Percentiles rank a stretch among this genome's conserved stretches.
phyloP scores from a whole-genome alignment of 2,113 vertebrate genomes.

The Diphyllodes magnificus region DNA sequence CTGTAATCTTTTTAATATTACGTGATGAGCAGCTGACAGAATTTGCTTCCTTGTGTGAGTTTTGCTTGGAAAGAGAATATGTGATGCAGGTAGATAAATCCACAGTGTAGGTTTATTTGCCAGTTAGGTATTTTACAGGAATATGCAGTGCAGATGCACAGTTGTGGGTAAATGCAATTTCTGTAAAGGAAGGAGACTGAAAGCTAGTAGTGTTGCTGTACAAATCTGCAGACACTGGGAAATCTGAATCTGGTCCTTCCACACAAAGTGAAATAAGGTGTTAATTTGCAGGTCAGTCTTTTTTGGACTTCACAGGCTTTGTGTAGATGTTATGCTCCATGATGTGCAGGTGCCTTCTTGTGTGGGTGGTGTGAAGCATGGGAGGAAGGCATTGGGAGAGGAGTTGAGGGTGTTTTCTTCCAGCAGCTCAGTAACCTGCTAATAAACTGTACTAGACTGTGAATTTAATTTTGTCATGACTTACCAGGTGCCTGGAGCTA shows the following conservation, averaged over 20 bases:
- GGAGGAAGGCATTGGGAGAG: not conserved
- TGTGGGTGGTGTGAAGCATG: not conserved
- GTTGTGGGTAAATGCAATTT: not conserved
- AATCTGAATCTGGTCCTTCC: not conserved
- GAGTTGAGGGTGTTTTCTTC: not conserved
- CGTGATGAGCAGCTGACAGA: constrained; percentile 66
- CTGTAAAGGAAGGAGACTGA: not conserved
- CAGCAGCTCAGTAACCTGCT: not conserved
- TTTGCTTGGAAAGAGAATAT: constrained; percentile 1
- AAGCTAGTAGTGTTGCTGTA: not conserved
- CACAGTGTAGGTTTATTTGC: not conserved
- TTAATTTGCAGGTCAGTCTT: not conserved
- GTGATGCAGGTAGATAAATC: not conserved
- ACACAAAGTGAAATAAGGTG: not conserved
- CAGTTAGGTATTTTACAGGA: not conserved
- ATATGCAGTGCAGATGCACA: too few relatives aligned
- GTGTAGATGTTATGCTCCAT: not conserved
- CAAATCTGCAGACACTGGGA: not conserved
- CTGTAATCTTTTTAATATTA: constrained; percentile 64
- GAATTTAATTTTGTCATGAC: constrained; percentile 48
- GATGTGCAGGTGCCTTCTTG: not conserved
- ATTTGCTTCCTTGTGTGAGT: constrained; percentile 55
- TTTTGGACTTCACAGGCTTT: not conserved
- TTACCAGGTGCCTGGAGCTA: constrained; percentile 32
- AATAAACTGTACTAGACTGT: constrained; percentile 35